Conservation (phyloP, 2,888 invertebrate species). For the Brachylomia viminalis region DNA sequence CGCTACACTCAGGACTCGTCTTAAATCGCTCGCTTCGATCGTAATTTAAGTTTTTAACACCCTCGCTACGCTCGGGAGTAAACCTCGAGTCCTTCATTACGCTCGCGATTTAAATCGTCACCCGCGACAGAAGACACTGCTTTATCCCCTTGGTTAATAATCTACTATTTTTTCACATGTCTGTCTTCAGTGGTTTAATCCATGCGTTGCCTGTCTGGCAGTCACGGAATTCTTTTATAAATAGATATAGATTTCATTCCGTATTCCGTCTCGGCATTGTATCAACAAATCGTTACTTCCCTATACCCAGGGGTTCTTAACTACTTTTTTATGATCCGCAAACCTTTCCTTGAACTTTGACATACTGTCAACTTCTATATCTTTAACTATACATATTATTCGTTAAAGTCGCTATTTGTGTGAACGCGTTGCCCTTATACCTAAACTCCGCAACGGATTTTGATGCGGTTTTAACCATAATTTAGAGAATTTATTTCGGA, state of each 20-base stretch:
- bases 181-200: not conserved
- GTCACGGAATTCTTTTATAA: not conserved
- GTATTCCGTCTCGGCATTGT: not conserved
- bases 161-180: not conserved
- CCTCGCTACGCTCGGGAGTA: too few species aligned
- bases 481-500: not conserved
- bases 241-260: not conserved
- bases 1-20: too few species aligned
- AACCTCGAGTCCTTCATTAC: too few species aligned
- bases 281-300: slow-evolving; percentile 35
- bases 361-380: not conserved
- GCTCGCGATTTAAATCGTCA: too few species aligned
- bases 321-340: slow-evolving; percentile 7
- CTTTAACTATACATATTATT: not conserved
- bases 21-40: too few species aligned
- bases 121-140: too few species aligned
- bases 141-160: too few species aligned
- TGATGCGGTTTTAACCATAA: too few species aligned
- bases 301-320: not conserved
- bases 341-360: slow-evolving; percentile 36
- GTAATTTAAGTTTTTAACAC: too few species aligned
- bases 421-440: not conserved
- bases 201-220: not conserved
- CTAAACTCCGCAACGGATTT: not conserved
- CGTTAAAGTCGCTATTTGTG: not conserved